Base-by-base conservation (phyloP, 2,888 invertebrate genomes). In the Ectemnius continuus region DNA sequence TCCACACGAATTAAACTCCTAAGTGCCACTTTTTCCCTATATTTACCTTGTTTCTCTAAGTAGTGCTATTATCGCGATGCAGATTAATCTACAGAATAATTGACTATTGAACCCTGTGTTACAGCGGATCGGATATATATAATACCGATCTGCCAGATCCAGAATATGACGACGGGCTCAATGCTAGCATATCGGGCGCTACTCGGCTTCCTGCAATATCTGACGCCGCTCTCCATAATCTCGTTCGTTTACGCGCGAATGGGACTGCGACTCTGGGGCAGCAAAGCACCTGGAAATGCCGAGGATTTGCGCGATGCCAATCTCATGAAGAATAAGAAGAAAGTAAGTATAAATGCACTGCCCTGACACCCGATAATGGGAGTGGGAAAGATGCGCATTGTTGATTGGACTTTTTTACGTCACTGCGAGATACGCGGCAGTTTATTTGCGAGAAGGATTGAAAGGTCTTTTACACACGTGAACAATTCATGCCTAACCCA, bases 231-330 rank as follows among this genome's bases (percentile, higher is more conserved):
- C 80, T 93, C 94, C 82, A 94, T 97, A 80, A 96, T 97, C 85
- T 94, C 95, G 65, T 96, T 94, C 87, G 96, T 96, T 14, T 97
- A 97, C 90, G 94, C 93, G 59, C 92, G 96, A 86, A 96, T 97
- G 94, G 96, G 95, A 0, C 92, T 95, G 85, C 94, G 94, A 81
- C 92, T 97, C 45, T 97, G 96, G 96, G 95, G 96, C 2, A 94
- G 95, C 3, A 93, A 94, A 61, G 94, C 95, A 0, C 96, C 97
- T 0, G 96, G 96, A 4, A 95, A 95, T 86, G 95, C 95, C 0
- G 94, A 96, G 85, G 95, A 95, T 88, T 93, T 93, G 14, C 92
- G 96, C 26, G 97, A 97, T 85, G 95, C 95, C n/a, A 94, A 94
- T 69, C 93, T 97, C 70, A 93, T 96, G 91, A 94, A 93, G 84